Base-by-base conservation (phyloP, 1,140 invertebrate species). In the Saccostrea glomerata region DNA sequence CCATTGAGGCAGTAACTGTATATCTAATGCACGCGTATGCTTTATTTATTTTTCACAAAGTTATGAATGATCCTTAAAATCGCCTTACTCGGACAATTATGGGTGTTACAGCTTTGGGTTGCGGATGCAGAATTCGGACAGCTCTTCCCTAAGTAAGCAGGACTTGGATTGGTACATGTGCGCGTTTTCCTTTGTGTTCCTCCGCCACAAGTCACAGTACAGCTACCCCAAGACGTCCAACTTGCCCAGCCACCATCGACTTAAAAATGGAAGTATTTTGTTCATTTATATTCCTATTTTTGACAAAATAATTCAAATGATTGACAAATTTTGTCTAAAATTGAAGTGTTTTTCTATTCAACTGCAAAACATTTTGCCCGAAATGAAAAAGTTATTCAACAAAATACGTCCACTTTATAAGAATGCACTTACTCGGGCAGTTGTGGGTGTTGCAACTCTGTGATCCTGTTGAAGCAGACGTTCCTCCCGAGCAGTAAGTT, bases 401-500 rank as follows among this genome's bases (percentile, higher is more conserved):
- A 23, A 17, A 82, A 36, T 23, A 47, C 4, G 17, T 30, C 20
- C 15, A 82, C 36, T 13, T 7, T 30, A 36, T 0, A 13, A 23
- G 20, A n/a, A 9, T 70, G 60, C 4, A 73, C 30, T 87, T 82
- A 87, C 86, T 87, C 36, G 86, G 86, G 82, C 86, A 87, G 54
- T 73, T 77, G 30, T 82, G 47, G 20, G 70, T 87, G 55, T 87
- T 47, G 6, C 47, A 47, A 6, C 47, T 47, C 47, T 47, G 47
- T 47, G 47, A 47, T 2, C 47, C 47, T 47, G 47, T 47, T 47
- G 47, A 47, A 47, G 47, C 47, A 47, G 47, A 47, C 47, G 47
- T 7, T 9, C 47, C 47, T 2, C 89, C 92, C 20, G 84, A 30
- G 54, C 89, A 90, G 4, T 88, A 85, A 20, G 55, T 5, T 17